phyloP scores from a whole-genome alignment of 2,888 invertebrate genomes.

The Acleris literana region DNA sequence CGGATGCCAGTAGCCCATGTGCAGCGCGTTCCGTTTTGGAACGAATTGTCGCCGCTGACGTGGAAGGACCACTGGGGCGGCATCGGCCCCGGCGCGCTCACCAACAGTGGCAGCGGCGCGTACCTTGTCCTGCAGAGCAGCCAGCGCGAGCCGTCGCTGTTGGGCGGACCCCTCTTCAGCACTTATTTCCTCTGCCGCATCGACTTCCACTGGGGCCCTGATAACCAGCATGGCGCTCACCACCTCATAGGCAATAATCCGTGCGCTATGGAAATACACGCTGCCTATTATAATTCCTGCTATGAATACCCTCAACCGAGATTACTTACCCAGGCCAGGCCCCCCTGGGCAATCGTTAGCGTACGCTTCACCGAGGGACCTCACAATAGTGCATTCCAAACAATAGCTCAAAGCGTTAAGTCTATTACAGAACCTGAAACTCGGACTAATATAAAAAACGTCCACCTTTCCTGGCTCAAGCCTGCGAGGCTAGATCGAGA shows the following conservation, averaged over 20 bases:
- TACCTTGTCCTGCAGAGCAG: not conserved
- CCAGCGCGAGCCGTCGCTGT: constrained; percentile 7
- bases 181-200: constrained; percentile 15
- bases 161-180: constrained; percentile 13
- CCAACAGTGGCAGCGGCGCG: constrained; percentile 2
- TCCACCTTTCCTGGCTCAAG: constrained; percentile 8
- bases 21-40: constrained; percentile 22
- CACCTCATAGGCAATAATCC: constrained; percentile 18
- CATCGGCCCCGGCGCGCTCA: constrained; percentile 4
- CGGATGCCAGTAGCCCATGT: constrained; percentile 15
- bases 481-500: not conserved
- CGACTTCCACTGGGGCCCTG: constrained; percentile 24
- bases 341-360: constrained; percentile 10
- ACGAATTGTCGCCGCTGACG: constrained; percentile 22
- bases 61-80: constrained; percentile 18
- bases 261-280: constrained; percentile 28
- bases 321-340: not conserved
- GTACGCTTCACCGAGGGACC: constrained; percentile 8
- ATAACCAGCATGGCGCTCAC: constrained; percentile 16
- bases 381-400: not conserved
- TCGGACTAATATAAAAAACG: not conserved
- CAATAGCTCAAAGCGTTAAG: constrained; percentile 11
- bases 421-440: constrained; percentile 5
- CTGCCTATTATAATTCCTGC: constrained; percentile 22
- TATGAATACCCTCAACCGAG: constrained; percentile 11